A percentile compares a stretch with the other conserved stretches of the same genome.
phyloP scores from a whole-genome alignment of 2,797 vertebrate species.

The Momotus momota region DNA sequence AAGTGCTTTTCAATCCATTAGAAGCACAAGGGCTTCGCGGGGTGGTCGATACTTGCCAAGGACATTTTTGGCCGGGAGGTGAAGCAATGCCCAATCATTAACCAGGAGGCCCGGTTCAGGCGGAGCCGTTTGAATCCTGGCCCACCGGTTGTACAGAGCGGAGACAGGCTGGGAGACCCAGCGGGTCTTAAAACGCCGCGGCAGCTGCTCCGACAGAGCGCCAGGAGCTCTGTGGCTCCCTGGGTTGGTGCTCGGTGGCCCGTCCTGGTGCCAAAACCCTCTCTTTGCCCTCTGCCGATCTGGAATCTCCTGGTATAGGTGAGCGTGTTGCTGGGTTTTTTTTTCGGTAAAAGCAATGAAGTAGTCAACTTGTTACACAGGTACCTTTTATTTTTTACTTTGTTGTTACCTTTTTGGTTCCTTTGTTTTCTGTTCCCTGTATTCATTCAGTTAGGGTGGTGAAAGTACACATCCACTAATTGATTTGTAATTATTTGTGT shows the following conservation, averaged over 20 bases:
- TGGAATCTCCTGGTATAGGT: neutral
- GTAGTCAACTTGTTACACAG: neutral
- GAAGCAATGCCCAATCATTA: neutral
- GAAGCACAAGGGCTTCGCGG: accelerated
- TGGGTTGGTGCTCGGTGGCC: neutral
- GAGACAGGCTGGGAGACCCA: neutral
- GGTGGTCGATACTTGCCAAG: accelerated
- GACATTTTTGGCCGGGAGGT: accelerated
- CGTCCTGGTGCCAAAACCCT: accelerated
- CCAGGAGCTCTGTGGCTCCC: neutral
- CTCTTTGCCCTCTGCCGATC: neutral
- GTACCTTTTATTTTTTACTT: neutral
- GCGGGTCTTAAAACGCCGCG: accelerated
- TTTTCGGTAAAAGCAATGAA: neutral
- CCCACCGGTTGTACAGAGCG: neutral
- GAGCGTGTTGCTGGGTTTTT: neutral
- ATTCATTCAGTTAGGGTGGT: neutral
- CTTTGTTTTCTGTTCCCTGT: accelerated
- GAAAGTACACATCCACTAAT: accelerated
- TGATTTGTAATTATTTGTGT: neutral
- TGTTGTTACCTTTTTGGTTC: neutral
- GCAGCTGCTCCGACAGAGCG: neutral
- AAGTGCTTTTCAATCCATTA: accelerated
- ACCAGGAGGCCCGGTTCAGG: neutral
- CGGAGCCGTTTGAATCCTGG: neutral